Evolutionary conservation across 2,113 vertebrate species (phyloP).

Genomic region (Chiloscyllium plagiosum): DNA sequence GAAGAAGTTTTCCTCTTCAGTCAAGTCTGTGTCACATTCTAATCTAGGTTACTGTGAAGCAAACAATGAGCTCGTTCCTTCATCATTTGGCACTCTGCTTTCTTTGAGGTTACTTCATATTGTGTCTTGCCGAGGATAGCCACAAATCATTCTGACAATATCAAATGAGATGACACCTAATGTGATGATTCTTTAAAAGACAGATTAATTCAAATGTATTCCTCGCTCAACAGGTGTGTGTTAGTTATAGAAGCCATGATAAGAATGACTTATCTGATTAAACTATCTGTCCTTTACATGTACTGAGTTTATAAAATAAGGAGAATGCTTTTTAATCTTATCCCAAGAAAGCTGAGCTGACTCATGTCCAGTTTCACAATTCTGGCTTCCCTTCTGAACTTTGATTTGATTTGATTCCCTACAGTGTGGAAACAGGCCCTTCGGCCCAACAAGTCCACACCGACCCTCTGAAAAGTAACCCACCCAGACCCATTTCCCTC

Average conservation of each 20-base stretch:
- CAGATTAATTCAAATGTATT: not conserved
- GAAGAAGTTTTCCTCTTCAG: not conserved
- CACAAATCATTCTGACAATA: not conserved
- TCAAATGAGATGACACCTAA: not conserved
- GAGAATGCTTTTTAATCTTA: not conserved
- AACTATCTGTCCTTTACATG: not conserved
- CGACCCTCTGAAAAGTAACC: no score
- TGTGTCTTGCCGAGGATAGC: not conserved
- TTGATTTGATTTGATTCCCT: no score
- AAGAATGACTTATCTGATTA: not conserved
- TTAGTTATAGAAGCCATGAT: not conserved
- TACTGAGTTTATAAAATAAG: not conserved
- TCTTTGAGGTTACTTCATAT: not conserved
- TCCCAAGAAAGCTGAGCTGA: not conserved
- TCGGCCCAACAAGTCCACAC: no score
- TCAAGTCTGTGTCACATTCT: not conserved
- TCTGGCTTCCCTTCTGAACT: not conserved
- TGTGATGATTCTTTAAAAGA: slow-evolving; percentile 9
- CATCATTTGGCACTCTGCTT: not conserved
- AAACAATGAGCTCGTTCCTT: not conserved
- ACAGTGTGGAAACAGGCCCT: no score
- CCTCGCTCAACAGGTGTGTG: not conserved
- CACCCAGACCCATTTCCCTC: no score
- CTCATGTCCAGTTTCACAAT: not conserved
- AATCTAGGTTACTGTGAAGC: not conserved